These are phyloP conservation scores for Strongylocentrotus purpuratus DNA, from an alignment of 35 echinoderm and acorn worm species.

Conservation along the genomic window DNA sequence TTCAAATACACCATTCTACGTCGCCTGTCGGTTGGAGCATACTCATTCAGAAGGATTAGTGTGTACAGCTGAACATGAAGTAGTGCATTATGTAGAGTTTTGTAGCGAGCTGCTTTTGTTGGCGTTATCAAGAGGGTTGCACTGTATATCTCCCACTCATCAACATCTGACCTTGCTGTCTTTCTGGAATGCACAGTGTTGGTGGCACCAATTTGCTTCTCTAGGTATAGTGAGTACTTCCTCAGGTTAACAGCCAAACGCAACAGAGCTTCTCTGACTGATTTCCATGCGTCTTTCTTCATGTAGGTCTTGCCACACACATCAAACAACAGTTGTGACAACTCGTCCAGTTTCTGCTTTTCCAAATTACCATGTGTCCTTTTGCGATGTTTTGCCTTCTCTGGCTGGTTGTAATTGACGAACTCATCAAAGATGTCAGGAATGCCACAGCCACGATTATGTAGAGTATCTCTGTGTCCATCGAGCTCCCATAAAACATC, in stretches of 20 bases:
- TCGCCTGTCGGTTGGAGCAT: background rate
- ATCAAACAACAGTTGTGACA: background rate
- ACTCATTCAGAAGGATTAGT: constrained; percentile 20
- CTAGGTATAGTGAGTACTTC: constrained; percentile 58
- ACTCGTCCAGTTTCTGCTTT: constrained; percentile 29
- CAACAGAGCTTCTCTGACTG: constrained; percentile 4
- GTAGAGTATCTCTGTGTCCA: too few relatives aligned
- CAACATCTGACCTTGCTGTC: constrained; percentile 46
- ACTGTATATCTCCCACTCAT: constrained; percentile 58
- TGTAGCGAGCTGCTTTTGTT: constrained; percentile 56
- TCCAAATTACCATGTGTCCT: constrained; percentile 15
- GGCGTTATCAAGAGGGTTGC: background rate
- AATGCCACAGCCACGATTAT: too few relatives aligned
- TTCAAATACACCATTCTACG: constrained; percentile 11
- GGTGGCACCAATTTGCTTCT: background rate
- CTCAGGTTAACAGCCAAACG: constrained; percentile 51
- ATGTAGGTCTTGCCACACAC: constrained; percentile 41
- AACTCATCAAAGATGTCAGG: too few relatives aligned
- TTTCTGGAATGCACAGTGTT: constrained; percentile 16
- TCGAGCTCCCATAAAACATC: too few relatives aligned
- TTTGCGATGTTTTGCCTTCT: constrained; percentile 40
- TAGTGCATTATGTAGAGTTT: constrained; percentile 36
- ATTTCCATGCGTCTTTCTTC: constrained; percentile 42
- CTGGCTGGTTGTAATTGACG: too few relatives aligned
- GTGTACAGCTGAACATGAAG: background rate